Percentiles rank a stretch among this genome's conserved stretches.
Evolutionary conservation across 2,113 vertebrate species (phyloP).

Genomic region (Carettochelys insculpta): DNA sequence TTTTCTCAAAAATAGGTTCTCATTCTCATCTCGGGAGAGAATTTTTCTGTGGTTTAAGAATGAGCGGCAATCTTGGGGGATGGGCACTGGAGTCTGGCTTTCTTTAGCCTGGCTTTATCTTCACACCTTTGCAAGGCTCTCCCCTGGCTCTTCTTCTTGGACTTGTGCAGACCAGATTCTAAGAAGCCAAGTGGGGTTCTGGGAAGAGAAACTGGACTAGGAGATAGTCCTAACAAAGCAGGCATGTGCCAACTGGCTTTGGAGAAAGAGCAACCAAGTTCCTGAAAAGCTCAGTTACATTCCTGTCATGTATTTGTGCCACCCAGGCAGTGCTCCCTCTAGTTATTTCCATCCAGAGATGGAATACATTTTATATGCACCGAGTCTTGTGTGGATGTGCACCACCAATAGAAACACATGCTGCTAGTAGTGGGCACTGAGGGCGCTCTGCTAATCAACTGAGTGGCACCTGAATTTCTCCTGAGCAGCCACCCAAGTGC

Average conservation of each 20-base stretch:
- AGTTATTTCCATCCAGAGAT: too few species aligned
- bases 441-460: too few species aligned
- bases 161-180: too few species aligned
- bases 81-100: neutral
- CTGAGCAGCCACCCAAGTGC: too few species aligned
- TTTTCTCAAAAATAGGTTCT: neutral
- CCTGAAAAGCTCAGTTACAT: too few species aligned
- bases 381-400: too few species aligned
- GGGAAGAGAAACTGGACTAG: neutral
- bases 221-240: neutral
- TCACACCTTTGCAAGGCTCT: neutral
- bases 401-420: too few species aligned
- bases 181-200: neutral
- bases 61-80: neutral
- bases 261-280: neutral
- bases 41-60: neutral
- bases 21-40: neutral
- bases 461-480: too few species aligned
- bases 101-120: neutral
- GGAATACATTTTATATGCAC: too few species aligned
- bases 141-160: neutral
- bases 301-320: fast-evolving
- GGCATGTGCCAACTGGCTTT: neutral
- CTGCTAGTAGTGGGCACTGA: too few species aligned
- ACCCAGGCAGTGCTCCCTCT: too few species aligned